Base-by-base conservation (phyloP, 2,113 vertebrate species). In the Gallinago jamesoni region DNA sequence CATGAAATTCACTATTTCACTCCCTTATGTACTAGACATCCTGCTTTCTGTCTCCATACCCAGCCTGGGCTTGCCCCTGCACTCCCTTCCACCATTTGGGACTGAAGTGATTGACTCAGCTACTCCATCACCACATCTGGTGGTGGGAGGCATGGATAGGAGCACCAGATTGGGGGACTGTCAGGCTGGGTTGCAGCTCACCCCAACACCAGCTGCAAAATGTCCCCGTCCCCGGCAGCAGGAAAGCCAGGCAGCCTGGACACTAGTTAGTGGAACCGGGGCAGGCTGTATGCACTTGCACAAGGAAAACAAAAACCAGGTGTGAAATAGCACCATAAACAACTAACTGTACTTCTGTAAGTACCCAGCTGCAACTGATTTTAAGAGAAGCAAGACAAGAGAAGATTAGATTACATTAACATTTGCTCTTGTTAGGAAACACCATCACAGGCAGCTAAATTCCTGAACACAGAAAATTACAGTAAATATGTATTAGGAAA, bases 361-460 rank as follows among this genome's bases (percentile, higher is more conserved):
- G 18, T 33, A 59, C 1, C 1, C 75, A 80, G 70, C 62, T 94
- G 67, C 73, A 90, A 69, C 17, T 74, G 23, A 37, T 79, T 84
- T 73, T 80, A 60, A 24, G 62, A 47, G 73, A 62, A 53, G n/a
- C 41, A 22, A 41, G 77, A 70, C 31, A 74, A 53, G 35, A 68
- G 22, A 85, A 87, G 75, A 93, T 62, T 6, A 48, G 30, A 50
- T 39, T 14, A 53, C 59, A 70, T 62, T 82, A 90, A 53, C 63
- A 86, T 90, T 89, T 70, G 31, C 14, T 88, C 43, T 69, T 86
- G 55, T 60, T 93, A 68, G 59, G 76, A 90, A 94, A 85, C 41
- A 56, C 57, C n/a, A 52, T 30, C 59, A 83, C 1, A 74, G 70
- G 18, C 68, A 90, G 59, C 37, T 55, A 80, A 74, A 90, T 69